These are phyloP conservation scores for Gambusia holbrooki DNA, from an alignment of 2,113 vertebrate species.

Conservation along the genomic window DNA sequence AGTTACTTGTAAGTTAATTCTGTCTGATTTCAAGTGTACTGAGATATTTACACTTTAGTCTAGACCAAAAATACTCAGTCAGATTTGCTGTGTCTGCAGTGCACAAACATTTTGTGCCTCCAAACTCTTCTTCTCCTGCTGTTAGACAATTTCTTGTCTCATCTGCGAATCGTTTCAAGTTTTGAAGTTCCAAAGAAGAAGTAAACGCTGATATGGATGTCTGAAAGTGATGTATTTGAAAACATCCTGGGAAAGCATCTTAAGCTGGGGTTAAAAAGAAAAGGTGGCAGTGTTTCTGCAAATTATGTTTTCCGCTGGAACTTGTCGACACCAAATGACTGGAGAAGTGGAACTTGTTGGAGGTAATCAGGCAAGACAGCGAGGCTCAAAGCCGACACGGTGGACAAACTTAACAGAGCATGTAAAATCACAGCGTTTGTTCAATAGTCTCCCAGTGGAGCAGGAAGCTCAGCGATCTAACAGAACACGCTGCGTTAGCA, in stretches of 20 bases:
- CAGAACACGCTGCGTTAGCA: constrained; percentile 30
- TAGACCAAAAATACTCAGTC: no score
- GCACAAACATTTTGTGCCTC: constrained; percentile 6
- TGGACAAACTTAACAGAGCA: constrained; percentile 57
- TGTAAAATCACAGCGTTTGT: constrained; percentile 46
- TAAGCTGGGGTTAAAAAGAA: neutral
- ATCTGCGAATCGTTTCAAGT: neutral
- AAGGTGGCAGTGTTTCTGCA: constrained; percentile 24
- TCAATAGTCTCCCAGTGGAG: constrained; percentile 24
- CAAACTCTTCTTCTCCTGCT: neutral
- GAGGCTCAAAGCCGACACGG: constrained; percentile 31
- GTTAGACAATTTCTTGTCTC: neutral
- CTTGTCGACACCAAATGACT: constrained; percentile 40
- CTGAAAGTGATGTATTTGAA: neutral
- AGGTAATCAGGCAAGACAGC: constrained; percentile 58
- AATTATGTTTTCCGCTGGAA: constrained; percentile 34
- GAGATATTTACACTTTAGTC: no score
- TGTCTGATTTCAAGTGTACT: no score
- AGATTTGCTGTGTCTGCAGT: no score
- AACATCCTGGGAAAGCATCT: neutral
- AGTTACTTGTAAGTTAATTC: no score
- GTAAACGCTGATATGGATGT: neutral
- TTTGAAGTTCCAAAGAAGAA: neutral
- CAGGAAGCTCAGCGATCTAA: constrained; percentile 22
- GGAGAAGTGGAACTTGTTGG: constrained; percentile 61